Conservation (phyloP, 1,140 invertebrate genomes). For the Laupala kohalensis region DNA sequence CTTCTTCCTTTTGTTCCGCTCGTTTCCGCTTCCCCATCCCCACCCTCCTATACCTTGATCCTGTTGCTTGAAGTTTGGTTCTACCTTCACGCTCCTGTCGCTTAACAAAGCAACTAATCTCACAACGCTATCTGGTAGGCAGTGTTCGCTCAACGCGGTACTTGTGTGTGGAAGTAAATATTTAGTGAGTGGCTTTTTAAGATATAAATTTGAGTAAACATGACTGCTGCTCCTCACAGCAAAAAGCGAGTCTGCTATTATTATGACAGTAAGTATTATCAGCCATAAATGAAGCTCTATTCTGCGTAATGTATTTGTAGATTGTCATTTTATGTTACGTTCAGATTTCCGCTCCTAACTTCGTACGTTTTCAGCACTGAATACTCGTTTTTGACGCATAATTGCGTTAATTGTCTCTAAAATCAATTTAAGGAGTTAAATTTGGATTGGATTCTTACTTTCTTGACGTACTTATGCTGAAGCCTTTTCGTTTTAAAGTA, state of each 20-base stretch:
- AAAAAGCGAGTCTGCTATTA: slow-evolving; percentile 96
- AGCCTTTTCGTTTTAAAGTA: too few species aligned
- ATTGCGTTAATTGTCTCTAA: too few species aligned
- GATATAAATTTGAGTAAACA: slow-evolving; percentile 10
- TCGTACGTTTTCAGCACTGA: background rate
- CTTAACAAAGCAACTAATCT: background rate
- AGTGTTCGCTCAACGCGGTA: background rate
- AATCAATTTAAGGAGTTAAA: too few species aligned
- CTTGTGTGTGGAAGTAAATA: background rate
- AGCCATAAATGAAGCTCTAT: background rate
- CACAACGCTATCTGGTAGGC: background rate
- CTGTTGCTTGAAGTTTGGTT: background rate
- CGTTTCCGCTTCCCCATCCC: too few species aligned
- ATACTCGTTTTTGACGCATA: too few species aligned
- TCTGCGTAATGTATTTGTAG: background rate
- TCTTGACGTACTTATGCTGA: too few species aligned
- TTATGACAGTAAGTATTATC: slow-evolving; percentile 84
- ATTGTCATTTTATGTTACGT: background rate
- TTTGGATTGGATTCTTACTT: too few species aligned
- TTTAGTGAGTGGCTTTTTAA: slow-evolving; percentile 4
- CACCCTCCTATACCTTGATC: background rate
- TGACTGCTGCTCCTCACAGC: slow-evolving; percentile 57
- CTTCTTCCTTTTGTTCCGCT: too few species aligned
- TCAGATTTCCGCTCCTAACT: background rate
- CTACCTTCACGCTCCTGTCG: background rate